Evolutionary conservation across 2,113 vertebrate species (phyloP), one percentile per base, ranked within the genome.

Genomic region (Myotis yumanensis): DNA sequence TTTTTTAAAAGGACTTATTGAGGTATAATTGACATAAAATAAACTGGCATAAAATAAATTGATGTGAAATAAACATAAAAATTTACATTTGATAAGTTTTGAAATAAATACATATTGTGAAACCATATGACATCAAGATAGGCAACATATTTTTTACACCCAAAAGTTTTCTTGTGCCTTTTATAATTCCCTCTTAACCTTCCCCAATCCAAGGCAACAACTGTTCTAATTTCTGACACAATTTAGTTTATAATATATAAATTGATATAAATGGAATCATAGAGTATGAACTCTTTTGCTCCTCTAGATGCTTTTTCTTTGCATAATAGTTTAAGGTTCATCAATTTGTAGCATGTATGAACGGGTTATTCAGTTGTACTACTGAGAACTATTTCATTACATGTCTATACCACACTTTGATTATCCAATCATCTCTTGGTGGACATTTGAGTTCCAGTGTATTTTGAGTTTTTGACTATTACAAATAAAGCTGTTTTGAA

Each of bases 91-190:
- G 28, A 46, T 75, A 92, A 40, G 20, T 94, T 66, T 80, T 75
- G 28, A 90, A 66, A 62, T 81, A 87, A 73, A 12, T 40, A 69
- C 10, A 71, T 3, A 75, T 11, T 84, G 9, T 54, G 32, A 91
- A 91, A 64, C 48, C 23, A 81, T 84, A 43, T 69, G 62, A 40
- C 25, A 40, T 77, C 68, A 93, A 93, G 94, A 69, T 62, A 68
- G 68, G 52, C 68, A 91, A 69, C 5, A 12, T 57, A 64, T 59
- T 46, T 73, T 23, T 93, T 71, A 89, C 9, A 81, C 9, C 9
- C 9, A 6, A 18, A 86, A 48, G 35, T 89, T 69, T 84, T 79
- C 28, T 71, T 81, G 43, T 72, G 62, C 1, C 40, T 72, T 72
- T 90, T 93, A 14, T 59, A 87, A 68, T 66, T 20, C 22, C 54